Evolutionary conservation across 1,140 invertebrate species (phyloP), one percentile per base, ranked within the genome.

Genomic region (Calycopis cecrops): DNA sequence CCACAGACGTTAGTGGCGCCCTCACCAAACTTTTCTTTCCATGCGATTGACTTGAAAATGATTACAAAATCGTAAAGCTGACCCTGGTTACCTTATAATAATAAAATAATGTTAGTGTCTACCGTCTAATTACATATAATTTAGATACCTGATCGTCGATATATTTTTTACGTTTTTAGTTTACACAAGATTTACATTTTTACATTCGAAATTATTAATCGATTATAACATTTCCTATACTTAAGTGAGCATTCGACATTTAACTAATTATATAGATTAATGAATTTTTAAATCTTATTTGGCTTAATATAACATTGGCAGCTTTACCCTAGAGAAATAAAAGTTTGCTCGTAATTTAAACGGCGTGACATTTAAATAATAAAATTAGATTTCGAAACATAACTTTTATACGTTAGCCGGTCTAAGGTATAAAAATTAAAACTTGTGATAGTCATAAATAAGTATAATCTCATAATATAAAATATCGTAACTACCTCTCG

Each of bases 181-280:
- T 44, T 44, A 44, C 40, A 6, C 21, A 47, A 57, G 57, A 60
- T 66, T 66, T 66, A 65, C 57, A 65, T 65, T 62, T 60, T 62
- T 58, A 68, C 62, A 61, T 60, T 10, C 11, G 12, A 16, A 44
- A 2, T 14, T 16, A 44, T 16, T 16, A 37, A 10, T n/a, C 1
- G n/a, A 37, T 37, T 10, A 44, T 16, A 44, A 42, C 28, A 48
- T 33, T 28, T 34, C 42, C 52, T 52, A 48, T 52, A 37, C 3
- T 37, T 37, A 10, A 37, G 16, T 44, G 40, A 44, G 40, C 40
- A 44, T 44, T 44, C 9, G 9, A 37, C 11, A 3, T 44, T 44
- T 16, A 16, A 44, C 40, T 44, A 16, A 44, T 28, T 28, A 28
- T 28, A 28, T 28, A 3, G 21, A 3, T 28, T 28, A 28, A 28